Evolutionary conservation across 2,888 invertebrate genomes (phyloP), one percentile per base, ranked within the genome.

Genomic region (Lysandra coridon): DNA sequence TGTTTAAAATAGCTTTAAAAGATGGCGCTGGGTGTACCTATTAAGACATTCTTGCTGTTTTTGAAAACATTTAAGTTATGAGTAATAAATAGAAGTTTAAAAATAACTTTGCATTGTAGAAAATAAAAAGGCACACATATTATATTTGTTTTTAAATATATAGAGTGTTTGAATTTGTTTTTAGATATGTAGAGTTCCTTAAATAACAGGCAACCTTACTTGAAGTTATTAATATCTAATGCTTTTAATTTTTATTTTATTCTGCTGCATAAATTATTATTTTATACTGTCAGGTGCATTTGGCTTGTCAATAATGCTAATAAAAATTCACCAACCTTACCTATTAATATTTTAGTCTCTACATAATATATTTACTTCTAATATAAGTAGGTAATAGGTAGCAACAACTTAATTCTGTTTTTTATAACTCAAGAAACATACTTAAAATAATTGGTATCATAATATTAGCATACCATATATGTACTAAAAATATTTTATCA

Each of bases 11-110:
- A 76, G 57, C 53, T 80, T 81, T 88, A 88, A 89, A 86, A 94
- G 94, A 93, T 93, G 93, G 92, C 94, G 92, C 88, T 76, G 76
- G 17, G 76, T 76, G 76, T 53, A 57, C 44, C 73, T 53, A 33
- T 33, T 23, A 7, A 12, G 10, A 64, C 30, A 64, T 23, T 23
- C 10, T 62, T 30, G 0, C n/a, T 1, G 4, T 30, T 64, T 64
- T 64, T 10, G 64, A 30, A 64, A 23, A 62, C 6, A 7, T 23
- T 64, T 7, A 30, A 64, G 69, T 69, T 33, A 37, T 69, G 5
- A 33, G 1, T 7, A 7, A 49, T 49, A 49, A 57, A 4, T 57
- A 30, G 7, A 23, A 2, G 23, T 62, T 62, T 62, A 62, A 62
- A 62, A 10, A 62, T 2, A 44, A 44, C 44, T 10, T 49, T 49